A percentile compares a stretch with the other conserved stretches of the same genome.
Evolutionary conservation across 2,797 vertebrate genomes (phyloP).

Genomic region (Leptodactylus fallax): DNA sequence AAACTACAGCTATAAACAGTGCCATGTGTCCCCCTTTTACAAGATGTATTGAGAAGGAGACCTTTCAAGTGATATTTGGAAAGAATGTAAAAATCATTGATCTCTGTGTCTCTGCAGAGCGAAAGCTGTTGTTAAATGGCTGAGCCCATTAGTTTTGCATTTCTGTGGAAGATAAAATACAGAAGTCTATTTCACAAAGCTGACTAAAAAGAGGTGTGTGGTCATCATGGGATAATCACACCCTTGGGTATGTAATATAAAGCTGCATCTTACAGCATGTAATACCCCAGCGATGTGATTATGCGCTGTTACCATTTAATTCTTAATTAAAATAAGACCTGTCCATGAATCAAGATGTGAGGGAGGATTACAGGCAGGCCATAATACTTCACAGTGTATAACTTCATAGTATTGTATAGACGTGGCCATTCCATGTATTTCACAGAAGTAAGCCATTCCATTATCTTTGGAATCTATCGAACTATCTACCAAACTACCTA

Average conservation of each 20-base stretch:
- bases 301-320: constrained; percentile 72
- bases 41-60: neutral
- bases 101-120: constrained; percentile 9
- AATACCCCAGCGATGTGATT: constrained; percentile 71
- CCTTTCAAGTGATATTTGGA: constrained; percentile 31
- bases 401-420: constrained; percentile 3
- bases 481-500: too few relatives aligned
- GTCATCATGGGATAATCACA: constrained; percentile 67
- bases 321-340: constrained; percentile 76
- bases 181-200: constrained; percentile 22
- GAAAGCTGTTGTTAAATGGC: constrained; percentile 34
- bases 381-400: constrained; percentile 27
- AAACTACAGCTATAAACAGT: neutral
- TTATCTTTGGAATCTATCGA: too few relatives aligned
- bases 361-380: constrained; percentile 62
- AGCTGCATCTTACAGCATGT: constrained; percentile 68
- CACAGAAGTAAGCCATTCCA: neutral
- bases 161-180: constrained; percentile 39
- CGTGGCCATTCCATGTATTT: neutral
- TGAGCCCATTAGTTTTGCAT: constrained; percentile 34
- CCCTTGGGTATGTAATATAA: constrained; percentile 63
- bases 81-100: constrained; percentile 41
- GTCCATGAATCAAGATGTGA: constrained; percentile 65
- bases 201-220: constrained; percentile 47
- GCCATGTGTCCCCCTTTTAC: neutral